A percentile compares a stretch with the other conserved stretches of the same genome.
These are phyloP conservation scores for Bagarius yarrelli DNA, from an alignment of 2,113 vertebrate species.

Conservation along the genomic window DNA sequence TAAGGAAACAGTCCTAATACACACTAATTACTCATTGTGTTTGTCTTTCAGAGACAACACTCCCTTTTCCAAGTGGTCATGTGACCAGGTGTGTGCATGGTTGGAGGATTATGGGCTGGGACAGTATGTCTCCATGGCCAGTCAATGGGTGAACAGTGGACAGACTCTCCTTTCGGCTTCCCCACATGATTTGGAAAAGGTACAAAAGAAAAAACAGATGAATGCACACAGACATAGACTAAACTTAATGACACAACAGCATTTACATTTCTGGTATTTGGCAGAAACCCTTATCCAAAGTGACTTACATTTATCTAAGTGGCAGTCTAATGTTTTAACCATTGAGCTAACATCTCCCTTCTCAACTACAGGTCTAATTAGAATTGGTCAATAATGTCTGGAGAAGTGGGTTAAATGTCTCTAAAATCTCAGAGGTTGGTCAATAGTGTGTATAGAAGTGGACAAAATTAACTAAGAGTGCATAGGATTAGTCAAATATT, in stretches of 20 bases:
- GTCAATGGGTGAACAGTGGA: slow-evolving; percentile 85
- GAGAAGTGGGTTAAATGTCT: background rate
- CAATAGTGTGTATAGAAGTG: no score
- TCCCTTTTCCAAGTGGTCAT: slow-evolving; percentile 88
- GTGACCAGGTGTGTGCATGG: slow-evolving; percentile 90
- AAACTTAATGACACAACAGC: background rate
- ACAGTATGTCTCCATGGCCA: slow-evolving; percentile 83
- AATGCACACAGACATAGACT: background rate
- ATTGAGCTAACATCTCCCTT: no score
- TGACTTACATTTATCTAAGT: no score
- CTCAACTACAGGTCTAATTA: no score
- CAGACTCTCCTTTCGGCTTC: slow-evolving; percentile 85
- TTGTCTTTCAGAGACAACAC: slow-evolving; percentile 66
- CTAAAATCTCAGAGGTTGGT: background rate
- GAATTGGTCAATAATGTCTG: background rate
- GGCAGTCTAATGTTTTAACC: no score
- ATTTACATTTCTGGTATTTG: no score
- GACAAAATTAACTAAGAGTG: no score
- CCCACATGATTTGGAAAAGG: slow-evolving; percentile 92
- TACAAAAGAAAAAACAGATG: slow-evolving; percentile 55
- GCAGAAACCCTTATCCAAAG: no score
- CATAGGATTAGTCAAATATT: background rate
- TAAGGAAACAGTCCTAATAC: background rate
- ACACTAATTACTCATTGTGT: background rate
- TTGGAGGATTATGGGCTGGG: slow-evolving; percentile 88